Base-by-base conservation (phyloP, 2,113 vertebrate genomes). In the Paradisaea rubra region DNA sequence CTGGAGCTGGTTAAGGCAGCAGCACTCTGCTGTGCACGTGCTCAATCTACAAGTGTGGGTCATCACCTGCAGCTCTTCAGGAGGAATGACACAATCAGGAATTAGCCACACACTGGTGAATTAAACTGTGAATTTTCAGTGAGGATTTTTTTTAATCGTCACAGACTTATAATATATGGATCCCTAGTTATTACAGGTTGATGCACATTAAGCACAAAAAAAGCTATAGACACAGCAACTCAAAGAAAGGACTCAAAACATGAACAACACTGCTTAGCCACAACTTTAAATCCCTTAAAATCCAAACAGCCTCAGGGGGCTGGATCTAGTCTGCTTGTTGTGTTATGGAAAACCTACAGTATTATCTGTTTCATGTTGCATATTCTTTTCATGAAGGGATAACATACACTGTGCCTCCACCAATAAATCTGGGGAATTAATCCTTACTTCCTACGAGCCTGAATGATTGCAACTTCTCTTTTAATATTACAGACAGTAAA, bases 231-330 rank as follows among this genome's bases (percentile, higher is more conserved):
- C 28, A 44, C 15, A 44, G 13, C 21, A 89, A 54, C 28, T 87
- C 30, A 65, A 63, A 86, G 57, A 74, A 86, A 79, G 50, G 31
- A 56, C 6, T 86, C 41, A 21, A 33, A 45, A 52, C 25, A 27
- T 20, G n/a, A 87, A 17, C 42, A 52, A 47, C 13, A 31, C 35
- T 47, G 22, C 49, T 72, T 66, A 91, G 64, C 31, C 52, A 93
- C 70, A 74, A 89, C 68, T 89, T 93, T 83, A 91, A 95, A 83
- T 81, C 69, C 88, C 42, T 65, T 73, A 73, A 83, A 81, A 94
- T 74, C 69, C 81, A 85, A 66, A 70, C 16, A 86, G 72, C 41
- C 69, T 80, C 76, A 14, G n/a, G 72, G 19, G 49, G 16, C 13
- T 95, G 88, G n/a, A 74, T 91, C 31, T 39, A 63, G 49, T 78